These are phyloP conservation scores for Oceanodroma tethys DNA, from an alignment of 2,113 vertebrate species.

Conservation along the genomic window DNA sequence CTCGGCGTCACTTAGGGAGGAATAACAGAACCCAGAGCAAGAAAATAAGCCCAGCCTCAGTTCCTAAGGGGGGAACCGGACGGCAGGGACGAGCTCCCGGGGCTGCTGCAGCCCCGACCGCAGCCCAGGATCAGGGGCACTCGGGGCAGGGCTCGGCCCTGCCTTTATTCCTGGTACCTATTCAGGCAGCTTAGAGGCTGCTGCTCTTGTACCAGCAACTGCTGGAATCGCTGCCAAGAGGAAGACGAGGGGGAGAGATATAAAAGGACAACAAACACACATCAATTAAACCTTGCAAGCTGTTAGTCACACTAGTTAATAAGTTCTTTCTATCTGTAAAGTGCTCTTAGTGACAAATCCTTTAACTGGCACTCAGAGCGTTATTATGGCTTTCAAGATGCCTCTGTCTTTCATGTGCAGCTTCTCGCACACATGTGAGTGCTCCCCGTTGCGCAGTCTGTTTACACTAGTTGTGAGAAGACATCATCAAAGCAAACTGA, in stretches of 20 bases:
- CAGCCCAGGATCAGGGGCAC: not conserved
- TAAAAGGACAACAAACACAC: conserved; percentile 60
- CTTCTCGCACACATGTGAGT: conserved; percentile 58
- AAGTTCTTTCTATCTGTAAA: conserved; percentile 62
- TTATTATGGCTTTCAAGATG: conserved; percentile 61
- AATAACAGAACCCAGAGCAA: conserved; percentile 17
- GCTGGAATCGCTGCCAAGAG: conserved; percentile 20
- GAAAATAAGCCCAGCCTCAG: not conserved
- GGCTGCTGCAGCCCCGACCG: fast-evolving
- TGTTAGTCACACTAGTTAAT: conserved; percentile 63
- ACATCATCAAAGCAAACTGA: conserved; percentile 59
- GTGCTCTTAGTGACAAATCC: conserved; percentile 63
- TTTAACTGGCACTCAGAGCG: conserved; percentile 54
- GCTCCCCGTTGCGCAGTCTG: conserved; percentile 50
- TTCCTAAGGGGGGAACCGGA: not conserved
- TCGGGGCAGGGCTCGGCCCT: not conserved
- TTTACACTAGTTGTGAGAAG: conserved; percentile 52
- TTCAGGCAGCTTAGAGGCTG: not conserved
- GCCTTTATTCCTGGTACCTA: not conserved
- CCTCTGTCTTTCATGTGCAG: conserved; percentile 66
- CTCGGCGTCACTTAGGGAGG: not conserved
- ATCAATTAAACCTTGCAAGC: conserved; percentile 64
- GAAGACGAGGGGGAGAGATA: conserved; percentile 49
- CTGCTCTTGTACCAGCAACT: not conserved
- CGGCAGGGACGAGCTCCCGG: not conserved